A percentile compares a stretch with the other conserved stretches of the same genome.
phyloP scores from a whole-genome alignment of 2,888 invertebrate genomes.

The Busseola fusca region DNA sequence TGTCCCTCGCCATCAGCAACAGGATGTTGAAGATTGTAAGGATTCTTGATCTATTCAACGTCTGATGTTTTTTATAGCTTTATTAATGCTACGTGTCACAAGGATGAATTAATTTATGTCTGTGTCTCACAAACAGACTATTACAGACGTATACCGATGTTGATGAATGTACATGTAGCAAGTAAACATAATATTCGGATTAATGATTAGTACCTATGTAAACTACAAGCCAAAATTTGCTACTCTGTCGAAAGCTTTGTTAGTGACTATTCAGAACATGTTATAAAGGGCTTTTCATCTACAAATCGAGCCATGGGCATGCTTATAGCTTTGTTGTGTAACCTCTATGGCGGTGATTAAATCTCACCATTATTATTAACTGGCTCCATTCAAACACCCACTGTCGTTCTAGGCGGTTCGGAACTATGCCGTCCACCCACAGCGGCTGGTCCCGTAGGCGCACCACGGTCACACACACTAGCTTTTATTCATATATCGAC shows the following conservation, averaged over 20 bases:
- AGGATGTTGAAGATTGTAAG: slow-evolving; percentile 74
- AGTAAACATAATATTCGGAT: slow-evolving; percentile 61
- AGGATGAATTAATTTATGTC: slow-evolving; percentile 31
- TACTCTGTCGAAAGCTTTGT: slow-evolving; percentile 79
- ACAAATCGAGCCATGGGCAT: slow-evolving; percentile 81
- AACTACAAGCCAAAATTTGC: slow-evolving; percentile 75
- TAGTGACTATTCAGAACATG: slow-evolving; percentile 81
- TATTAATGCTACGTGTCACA: slow-evolving; percentile 40
- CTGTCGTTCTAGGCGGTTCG: slow-evolving; percentile 86
- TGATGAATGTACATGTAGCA: slow-evolving; percentile 49
- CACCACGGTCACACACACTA: slow-evolving; percentile 87
- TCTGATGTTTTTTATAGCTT: slow-evolving; percentile 49
- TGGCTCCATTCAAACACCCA: slow-evolving; percentile 89
- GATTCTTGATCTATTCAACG: slow-evolving; percentile 66
- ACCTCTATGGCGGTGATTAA: slow-evolving; percentile 88
- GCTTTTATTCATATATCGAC: slow-evolving; percentile 83
- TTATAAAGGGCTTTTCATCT: slow-evolving; percentile 74
- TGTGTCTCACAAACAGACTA: slow-evolving; percentile 6
- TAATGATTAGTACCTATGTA: slow-evolving; percentile 80
- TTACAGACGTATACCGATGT: slow-evolving; percentile 26
- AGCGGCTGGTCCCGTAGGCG: slow-evolving; percentile 87
- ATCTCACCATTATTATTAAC: slow-evolving; percentile 89
- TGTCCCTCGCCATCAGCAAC: slow-evolving; percentile 69
- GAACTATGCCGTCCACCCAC: slow-evolving; percentile 89
- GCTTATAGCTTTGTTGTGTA: slow-evolving; percentile 86